A percentile compares a stretch with the other conserved stretches of the same genome.
Evolutionary conservation across 2,888 invertebrate species (phyloP).

Genomic region (Argyresthia goedartella): DNA sequence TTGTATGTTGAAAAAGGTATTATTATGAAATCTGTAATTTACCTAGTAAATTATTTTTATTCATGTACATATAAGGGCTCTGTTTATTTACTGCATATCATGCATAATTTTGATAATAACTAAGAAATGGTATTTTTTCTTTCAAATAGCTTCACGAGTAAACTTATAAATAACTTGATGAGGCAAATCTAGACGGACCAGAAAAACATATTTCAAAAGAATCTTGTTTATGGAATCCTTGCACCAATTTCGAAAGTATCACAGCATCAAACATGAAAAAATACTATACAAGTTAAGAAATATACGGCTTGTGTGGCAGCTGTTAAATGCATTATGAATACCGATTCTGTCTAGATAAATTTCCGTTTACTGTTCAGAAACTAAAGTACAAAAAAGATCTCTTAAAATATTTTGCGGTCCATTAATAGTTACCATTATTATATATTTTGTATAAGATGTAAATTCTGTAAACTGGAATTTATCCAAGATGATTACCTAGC

Average conservation of each 20-base stretch:
- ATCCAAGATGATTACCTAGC: slow-evolving; percentile 44
- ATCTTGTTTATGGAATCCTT: slow-evolving; percentile 16
- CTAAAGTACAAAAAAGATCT: too few species aligned
- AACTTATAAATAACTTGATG: too few species aligned
- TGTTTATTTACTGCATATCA: too few species aligned
- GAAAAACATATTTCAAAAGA: too few species aligned
- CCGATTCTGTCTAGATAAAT: slow-evolving; percentile 46
- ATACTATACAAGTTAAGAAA: slow-evolving; percentile 24
- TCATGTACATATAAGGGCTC: too few species aligned
- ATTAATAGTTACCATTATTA: background rate
- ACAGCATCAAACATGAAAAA: slow-evolving; percentile 23
- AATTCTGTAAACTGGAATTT: slow-evolving; percentile 42
- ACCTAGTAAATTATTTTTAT: too few species aligned
- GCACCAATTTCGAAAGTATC: slow-evolving; percentile 53
- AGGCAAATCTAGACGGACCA: too few species aligned
- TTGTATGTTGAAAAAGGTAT: too few species aligned
- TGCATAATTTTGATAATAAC: too few species aligned
- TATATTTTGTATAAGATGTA: background rate
- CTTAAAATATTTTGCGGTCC: background rate
- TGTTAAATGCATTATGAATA: slow-evolving; percentile 51
- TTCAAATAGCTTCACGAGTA: too few species aligned
- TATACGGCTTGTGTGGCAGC: slow-evolving; percentile 61
- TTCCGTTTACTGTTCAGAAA: slow-evolving; percentile 36
- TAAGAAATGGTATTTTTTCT: too few species aligned
- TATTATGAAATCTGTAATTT: too few species aligned